Evolutionary conservation across 1,140 invertebrate genomes (phyloP).

Genomic region (Streblospio benedicti): DNA sequence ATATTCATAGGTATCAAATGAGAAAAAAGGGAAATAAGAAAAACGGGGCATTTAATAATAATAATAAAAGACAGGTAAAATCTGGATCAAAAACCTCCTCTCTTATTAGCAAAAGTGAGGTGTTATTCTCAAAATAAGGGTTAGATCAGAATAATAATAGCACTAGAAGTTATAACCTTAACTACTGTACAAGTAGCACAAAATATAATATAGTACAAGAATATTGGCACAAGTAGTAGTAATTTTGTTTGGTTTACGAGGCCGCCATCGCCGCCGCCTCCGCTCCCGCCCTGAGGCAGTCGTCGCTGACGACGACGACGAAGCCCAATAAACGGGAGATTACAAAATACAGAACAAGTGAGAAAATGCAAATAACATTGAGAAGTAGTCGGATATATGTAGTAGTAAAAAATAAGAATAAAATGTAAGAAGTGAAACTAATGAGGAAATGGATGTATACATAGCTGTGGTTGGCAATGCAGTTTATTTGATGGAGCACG

Average conservation of each 20-base stretch:
- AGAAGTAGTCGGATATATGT: too few relatives aligned
- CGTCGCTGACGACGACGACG: neutral
- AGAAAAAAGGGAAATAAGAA: neutral
- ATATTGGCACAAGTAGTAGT: neutral
- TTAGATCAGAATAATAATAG: neutral
- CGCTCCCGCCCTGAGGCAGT: too few relatives aligned
- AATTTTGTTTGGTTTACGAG: too few relatives aligned
- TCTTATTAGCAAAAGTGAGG: neutral
- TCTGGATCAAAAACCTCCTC: neutral
- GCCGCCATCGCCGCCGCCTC: too few relatives aligned
- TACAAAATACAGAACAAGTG: too few relatives aligned
- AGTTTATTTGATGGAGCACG: too few relatives aligned
- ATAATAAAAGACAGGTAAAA: neutral
- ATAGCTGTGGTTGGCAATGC: too few relatives aligned
- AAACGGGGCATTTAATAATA: neutral
- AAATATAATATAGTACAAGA: neutral
- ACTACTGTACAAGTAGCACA: neutral
- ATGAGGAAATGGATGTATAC: too few relatives aligned
- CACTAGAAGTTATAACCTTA: neutral
- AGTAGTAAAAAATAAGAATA: too few relatives aligned
- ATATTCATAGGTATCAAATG: neutral
- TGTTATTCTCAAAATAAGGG: neutral
- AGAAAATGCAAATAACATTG: too few relatives aligned
- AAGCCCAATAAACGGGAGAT: neutral
- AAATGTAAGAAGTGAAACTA: too few relatives aligned